Evolutionary conservation across 2,888 invertebrate genomes (phyloP).

Genomic region (Crematogaster levior): DNA sequence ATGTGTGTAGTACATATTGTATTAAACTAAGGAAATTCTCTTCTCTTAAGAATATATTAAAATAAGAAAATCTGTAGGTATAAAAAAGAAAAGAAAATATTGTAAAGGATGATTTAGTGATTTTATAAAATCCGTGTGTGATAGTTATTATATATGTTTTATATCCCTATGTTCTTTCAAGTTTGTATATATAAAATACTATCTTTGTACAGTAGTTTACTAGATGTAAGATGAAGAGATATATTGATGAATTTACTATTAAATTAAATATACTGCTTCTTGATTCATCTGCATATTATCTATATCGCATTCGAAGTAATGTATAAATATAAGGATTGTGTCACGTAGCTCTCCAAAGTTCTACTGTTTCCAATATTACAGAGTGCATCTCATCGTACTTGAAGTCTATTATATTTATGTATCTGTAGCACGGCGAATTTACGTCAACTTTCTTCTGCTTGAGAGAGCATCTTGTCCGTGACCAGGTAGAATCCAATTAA

Average conservation of each 20-base stretch:
- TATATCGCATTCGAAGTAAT: not conserved
- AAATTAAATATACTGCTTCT: slow-evolving; percentile 1
- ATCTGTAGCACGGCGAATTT: slow-evolving; percentile 29
- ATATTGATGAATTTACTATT: not conserved
- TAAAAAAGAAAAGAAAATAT: not conserved
- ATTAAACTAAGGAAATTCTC: too few relatives aligned
- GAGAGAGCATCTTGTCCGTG: slow-evolving; percentile 13
- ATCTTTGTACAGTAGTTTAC: not conserved
- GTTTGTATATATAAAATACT: not conserved
- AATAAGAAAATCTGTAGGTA: not conserved
- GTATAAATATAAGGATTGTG: slow-evolving; percentile 39
- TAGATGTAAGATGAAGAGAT: not conserved
- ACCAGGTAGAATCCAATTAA: slow-evolving; percentile 39
- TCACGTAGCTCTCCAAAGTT: slow-evolving; percentile 3
- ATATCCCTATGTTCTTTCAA: not conserved
- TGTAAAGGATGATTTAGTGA: not conserved
- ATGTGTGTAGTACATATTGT: too few relatives aligned
- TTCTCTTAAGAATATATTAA: too few relatives aligned
- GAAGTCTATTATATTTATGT: slow-evolving; percentile 25
- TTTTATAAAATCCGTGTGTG: not conserved
- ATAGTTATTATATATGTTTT: not conserved
- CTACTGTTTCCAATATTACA: slow-evolving; percentile 31
- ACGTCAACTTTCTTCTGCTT: slow-evolving; percentile 12
- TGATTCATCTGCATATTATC: not conserved
- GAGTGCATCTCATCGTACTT: slow-evolving; percentile 7